Evolutionary conservation across 23 tunicate genomes (phyloP).

Genomic region (Ciona savignyi): DNA sequence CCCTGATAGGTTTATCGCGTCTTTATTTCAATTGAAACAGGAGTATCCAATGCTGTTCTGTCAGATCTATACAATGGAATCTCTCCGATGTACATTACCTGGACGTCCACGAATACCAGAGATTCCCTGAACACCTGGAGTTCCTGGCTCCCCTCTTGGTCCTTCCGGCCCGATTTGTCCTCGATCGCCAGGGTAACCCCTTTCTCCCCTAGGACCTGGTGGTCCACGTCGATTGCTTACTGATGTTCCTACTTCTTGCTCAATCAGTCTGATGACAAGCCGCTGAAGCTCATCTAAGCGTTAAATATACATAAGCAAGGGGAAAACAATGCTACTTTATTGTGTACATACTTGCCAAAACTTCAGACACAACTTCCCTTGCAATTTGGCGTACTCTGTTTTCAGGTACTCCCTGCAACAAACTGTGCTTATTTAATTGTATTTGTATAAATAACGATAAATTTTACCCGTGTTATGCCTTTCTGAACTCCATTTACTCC

Average conservation of each 20-base stretch:
- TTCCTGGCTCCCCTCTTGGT: conserved; percentile 27
- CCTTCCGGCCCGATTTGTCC: conserved; percentile 38
- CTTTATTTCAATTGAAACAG: too few relatives aligned
- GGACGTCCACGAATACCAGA: conserved; percentile 29
- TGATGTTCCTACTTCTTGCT: background rate
- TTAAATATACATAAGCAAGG: background rate
- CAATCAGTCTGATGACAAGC: conserved; percentile 12
- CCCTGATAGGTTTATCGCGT: too few relatives aligned
- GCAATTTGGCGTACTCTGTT: conserved; percentile 47
- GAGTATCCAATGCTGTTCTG: too few relatives aligned
- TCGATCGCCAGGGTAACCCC: conserved; percentile 35
- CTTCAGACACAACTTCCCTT: conserved; percentile 32
- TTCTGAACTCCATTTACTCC: conserved; percentile 31
- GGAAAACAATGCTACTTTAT: background rate
- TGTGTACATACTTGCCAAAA: conserved; percentile 26
- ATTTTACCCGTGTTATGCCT: conserved; percentile 17
- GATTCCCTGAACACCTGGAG: conserved; percentile 31
- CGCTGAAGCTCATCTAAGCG: conserved; percentile 39
- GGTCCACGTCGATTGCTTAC: conserved; percentile 17
- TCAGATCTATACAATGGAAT: background rate
- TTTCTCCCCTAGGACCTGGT: conserved; percentile 38
- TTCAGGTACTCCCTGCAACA: conserved; percentile 33
- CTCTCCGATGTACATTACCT: conserved; percentile 11
- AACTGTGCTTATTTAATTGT: background rate
- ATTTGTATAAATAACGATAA: background rate